A percentile compares a stretch with the other conserved stretches of the same genome.
Conservation (phyloP, 2,113 vertebrate genomes). For the Dipodomys merriami region DNA sequence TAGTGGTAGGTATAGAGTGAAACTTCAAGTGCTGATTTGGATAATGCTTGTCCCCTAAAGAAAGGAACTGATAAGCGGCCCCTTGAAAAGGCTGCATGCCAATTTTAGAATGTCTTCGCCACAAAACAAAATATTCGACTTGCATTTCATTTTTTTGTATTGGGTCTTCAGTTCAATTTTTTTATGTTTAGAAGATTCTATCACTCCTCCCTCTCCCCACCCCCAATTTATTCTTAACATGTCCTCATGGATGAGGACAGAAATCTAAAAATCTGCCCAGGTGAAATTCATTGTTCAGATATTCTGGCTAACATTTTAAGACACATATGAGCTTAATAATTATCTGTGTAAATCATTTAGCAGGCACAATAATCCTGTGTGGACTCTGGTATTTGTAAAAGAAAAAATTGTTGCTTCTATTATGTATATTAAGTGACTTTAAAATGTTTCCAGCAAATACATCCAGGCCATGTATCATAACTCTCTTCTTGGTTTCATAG, state of each 20-base stretch:
- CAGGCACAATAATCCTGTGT: neutral
- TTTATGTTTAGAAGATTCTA: neutral
- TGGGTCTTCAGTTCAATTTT: neutral
- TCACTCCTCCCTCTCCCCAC: too few relatives aligned
- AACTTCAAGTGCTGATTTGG: constrained; percentile 60
- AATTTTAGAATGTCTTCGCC: neutral
- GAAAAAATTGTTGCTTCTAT: neutral
- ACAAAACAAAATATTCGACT: constrained; percentile 27
- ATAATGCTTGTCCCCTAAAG: neutral
- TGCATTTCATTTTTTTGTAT: neutral
- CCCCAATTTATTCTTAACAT: neutral
- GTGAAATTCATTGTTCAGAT: neutral
- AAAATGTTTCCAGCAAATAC: neutral
- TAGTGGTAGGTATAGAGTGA: constrained; percentile 33
- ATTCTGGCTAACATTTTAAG: neutral
- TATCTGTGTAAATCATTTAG: neutral
- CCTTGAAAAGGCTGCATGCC: constrained; percentile 9
- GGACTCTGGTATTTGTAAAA: neutral
- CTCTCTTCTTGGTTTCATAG: neutral
- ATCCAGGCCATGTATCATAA: neutral
- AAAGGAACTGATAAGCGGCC: constrained; percentile 27
- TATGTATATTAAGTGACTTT: neutral
- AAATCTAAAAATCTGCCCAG: neutral
- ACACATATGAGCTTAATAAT: constrained; percentile 3
- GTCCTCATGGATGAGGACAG: neutral